Percentiles rank a stretch among this genome's conserved stretches.
Conservation (phyloP, 2,113 vertebrate genomes). For the Stomatorhinus ivindoensis region DNA sequence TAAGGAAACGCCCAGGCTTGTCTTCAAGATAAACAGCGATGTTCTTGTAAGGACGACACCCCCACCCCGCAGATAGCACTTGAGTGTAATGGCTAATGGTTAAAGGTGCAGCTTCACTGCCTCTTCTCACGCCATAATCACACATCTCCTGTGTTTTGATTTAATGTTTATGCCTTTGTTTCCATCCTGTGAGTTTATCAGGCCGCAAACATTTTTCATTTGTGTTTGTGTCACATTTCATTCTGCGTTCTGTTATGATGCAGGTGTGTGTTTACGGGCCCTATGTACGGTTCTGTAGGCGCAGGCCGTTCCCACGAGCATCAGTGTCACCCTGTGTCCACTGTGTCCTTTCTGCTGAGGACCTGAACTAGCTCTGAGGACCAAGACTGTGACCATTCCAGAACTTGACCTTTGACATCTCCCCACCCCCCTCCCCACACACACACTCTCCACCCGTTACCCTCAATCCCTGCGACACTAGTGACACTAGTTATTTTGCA, state of each 20-base stretch:
- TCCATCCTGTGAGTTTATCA: constrained; percentile 9
- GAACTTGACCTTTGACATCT: background rate
- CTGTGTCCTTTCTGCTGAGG: background rate
- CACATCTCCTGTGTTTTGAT: constrained; percentile 30
- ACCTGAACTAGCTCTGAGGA: background rate
- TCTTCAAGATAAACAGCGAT: constrained; percentile 99
- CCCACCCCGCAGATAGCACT: constrained; percentile 73
- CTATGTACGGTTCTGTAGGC: background rate
- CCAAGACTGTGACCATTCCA: background rate
- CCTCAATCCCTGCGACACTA: background rate
- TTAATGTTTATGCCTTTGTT: constrained; percentile 24
- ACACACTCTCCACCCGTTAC: background rate
- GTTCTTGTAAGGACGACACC: constrained; percentile 98
- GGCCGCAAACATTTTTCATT: constrained; percentile 18
- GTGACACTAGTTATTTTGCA: background rate
- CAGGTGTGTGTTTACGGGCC: constrained; percentile 3
- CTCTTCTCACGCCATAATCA: constrained; percentile 45
- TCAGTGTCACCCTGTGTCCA: background rate
- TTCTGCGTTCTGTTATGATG: constrained; percentile 32
- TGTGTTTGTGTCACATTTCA: constrained; percentile 39
- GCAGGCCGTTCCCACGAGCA: background rate
- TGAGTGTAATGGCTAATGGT: constrained; percentile 44
- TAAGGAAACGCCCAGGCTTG: constrained; percentile 99
- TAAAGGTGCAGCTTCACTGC: constrained; percentile 23
- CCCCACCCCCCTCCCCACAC: background rate